Percentiles rank a stretch among this genome's conserved stretches.
Conservation (phyloP, 2,888 invertebrate genomes). For the Drosophila paracracens region DNA sequence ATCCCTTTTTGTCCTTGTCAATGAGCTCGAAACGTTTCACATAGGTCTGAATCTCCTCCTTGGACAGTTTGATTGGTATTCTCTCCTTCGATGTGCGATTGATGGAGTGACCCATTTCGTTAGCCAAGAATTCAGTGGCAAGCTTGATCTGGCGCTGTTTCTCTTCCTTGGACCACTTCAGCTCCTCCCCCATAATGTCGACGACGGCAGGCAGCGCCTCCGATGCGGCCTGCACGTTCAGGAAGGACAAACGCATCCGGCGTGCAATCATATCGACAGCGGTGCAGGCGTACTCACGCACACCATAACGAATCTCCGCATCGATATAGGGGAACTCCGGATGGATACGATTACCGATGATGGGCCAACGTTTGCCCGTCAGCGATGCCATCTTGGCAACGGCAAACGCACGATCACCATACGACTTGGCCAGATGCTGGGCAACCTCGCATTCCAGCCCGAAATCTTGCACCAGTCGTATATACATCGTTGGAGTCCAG, state of each 20-base stretch:
- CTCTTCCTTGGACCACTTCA: constrained; percentile 94
- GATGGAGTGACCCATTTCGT: constrained; percentile 98
- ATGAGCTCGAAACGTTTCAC: constrained; percentile 98
- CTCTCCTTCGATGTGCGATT: constrained; percentile 94
- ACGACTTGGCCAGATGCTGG: constrained; percentile 96
- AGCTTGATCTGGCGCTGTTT: constrained; percentile 92
- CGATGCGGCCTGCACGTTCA: constrained; percentile 98
- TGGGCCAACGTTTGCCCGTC: constrained; percentile 99
- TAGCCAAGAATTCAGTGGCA: constrained; percentile 94
- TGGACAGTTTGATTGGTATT: constrained; percentile 95
- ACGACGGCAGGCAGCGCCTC: constrained; percentile 96
- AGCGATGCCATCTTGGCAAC: constrained; percentile 98
- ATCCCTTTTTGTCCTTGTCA: constrained; percentile 98
- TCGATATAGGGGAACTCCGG: constrained; percentile 99
- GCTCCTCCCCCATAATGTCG: constrained; percentile 98
- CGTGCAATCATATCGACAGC: constrained; percentile 99
- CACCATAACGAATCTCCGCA: constrained; percentile 96
- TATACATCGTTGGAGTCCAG: constrained; percentile 99
- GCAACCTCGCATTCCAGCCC: constrained; percentile 99
- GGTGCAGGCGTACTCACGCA: constrained; percentile 97
- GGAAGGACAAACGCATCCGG: constrained; percentile 96
- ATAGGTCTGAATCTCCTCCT: constrained; percentile 97
- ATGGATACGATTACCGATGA: constrained; percentile 97
- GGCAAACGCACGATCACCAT: constrained; percentile 98
- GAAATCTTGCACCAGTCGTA: constrained; percentile 98